Conservation (phyloP, 2,888 invertebrate genomes). For the Lycaena phlaeas region DNA sequence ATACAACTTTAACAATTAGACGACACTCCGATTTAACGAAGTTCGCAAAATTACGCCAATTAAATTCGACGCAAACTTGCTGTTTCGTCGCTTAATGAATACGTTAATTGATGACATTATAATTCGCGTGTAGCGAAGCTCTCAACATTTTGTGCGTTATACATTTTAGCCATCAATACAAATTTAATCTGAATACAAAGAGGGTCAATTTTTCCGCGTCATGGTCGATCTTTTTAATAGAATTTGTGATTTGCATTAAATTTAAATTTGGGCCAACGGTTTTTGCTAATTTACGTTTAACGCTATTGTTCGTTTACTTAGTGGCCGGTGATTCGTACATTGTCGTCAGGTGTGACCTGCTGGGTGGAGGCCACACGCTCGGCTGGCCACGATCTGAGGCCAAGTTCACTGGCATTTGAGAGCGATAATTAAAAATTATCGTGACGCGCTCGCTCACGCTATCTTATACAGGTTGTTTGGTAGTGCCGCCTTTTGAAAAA, state of each 20-base stretch:
- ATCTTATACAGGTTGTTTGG: constrained; percentile 42
- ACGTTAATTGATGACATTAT: neutral
- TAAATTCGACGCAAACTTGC: constrained; percentile 15
- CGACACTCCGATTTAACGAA: constrained; percentile 17
- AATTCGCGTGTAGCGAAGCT: too few relatives aligned
- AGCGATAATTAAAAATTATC: constrained; percentile 72
- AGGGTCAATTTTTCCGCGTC: neutral
- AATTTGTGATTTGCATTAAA: neutral
- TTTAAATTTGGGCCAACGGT: neutral
- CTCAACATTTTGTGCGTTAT: too few relatives aligned
- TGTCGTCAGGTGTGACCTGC: constrained; percentile 60
- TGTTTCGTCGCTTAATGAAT: neutral
- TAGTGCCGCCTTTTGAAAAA: constrained; percentile 20
- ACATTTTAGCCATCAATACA: too few relatives aligned
- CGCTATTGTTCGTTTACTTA: too few relatives aligned
- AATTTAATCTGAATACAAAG: too few relatives aligned
- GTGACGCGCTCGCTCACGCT: constrained; percentile 66
- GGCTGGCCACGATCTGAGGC: constrained; percentile 54
- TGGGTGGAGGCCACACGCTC: constrained; percentile 42
- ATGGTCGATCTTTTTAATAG: neutral
- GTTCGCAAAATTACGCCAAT: constrained; percentile 21
- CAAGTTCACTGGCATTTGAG: constrained; percentile 73
- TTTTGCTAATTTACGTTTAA: too few relatives aligned
- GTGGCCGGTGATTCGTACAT: too few relatives aligned
- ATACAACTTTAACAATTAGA: constrained; percentile 18